Percentiles rank a stretch among this genome's conserved stretches.
phyloP scores from a whole-genome alignment of 2,113 vertebrate genomes.

The Lipophrys pholis region DNA sequence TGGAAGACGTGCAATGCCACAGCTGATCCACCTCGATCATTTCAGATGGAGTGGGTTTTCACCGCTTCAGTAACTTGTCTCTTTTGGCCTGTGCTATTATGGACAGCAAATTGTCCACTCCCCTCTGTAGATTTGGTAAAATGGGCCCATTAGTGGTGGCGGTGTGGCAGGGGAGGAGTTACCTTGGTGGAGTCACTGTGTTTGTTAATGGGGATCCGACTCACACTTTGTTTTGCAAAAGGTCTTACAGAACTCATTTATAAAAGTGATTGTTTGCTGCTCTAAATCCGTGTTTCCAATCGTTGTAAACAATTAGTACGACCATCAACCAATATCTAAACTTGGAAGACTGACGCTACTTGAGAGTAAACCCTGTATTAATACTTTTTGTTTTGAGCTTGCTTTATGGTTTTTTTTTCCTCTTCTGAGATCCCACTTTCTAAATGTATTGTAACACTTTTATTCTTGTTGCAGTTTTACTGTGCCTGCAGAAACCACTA shows the following conservation, averaged over 20 bases:
- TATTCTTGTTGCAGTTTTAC: too few species aligned
- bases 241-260: neutral
- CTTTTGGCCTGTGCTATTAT: constrained; percentile 69
- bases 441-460: too few species aligned
- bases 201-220: neutral
- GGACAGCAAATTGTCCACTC: constrained; percentile 71
- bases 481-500: too few species aligned
- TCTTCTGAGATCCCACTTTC: too few species aligned
- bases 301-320: too few species aligned
- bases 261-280: neutral
- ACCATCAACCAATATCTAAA: too few species aligned
- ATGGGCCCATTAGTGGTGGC: constrained; percentile 52
- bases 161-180: neutral
- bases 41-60: constrained; percentile 73
- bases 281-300: neutral
- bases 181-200: constrained; percentile 15
- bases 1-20: constrained; percentile 69
- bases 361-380: too few species aligned
- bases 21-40: constrained; percentile 80
- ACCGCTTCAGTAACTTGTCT: constrained; percentile 74
- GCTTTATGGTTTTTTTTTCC: too few species aligned
- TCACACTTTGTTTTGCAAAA: constrained; percentile 4
- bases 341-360: too few species aligned
- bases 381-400: too few species aligned
- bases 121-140: constrained; percentile 59